phyloP scores from a whole-genome alignment of 2,113 vertebrate genomes.

The Hydrolagus affinis region DNA sequence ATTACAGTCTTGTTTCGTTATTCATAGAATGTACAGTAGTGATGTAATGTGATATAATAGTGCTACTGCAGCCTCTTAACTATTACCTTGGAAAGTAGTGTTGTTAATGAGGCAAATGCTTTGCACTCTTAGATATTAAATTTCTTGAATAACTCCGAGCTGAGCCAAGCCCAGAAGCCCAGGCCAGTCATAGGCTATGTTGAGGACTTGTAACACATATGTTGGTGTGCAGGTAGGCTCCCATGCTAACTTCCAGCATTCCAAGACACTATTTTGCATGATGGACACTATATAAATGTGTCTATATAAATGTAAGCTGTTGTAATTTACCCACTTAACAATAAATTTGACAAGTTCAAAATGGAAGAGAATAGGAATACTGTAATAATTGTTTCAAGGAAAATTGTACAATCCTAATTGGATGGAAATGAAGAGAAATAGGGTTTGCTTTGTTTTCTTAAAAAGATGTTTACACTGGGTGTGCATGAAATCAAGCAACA shows the following conservation, averaged over 20 bases:
- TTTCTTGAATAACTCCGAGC: background rate
- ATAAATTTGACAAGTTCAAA: slow-evolving; percentile 7
- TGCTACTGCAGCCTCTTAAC: background rate
- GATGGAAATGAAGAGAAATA: background rate
- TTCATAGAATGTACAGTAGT: no score
- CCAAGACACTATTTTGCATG: no score
- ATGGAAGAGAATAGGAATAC: background rate
- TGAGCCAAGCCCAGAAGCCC: no score
- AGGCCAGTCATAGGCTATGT: background rate
- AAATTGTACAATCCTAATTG: background rate
- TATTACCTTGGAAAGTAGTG: background rate
- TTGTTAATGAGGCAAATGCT: background rate
- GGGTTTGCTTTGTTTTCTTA: background rate
- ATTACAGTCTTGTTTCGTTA: no score
- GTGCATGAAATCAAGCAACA: no score
- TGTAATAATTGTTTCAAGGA: no score
- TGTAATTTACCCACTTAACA: background rate
- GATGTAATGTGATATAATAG: background rate
- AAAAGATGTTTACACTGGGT: background rate
- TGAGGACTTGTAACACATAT: background rate
- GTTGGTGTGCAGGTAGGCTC: background rate
- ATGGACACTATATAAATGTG: no score
- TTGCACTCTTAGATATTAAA: background rate
- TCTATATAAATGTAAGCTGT: no score
- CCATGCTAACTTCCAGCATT: background rate